Percentiles rank a stretch among this genome's conserved stretches.
Conservation (phyloP, 2,113 vertebrate genomes). For the Tetraodon nigroviridis region DNA sequence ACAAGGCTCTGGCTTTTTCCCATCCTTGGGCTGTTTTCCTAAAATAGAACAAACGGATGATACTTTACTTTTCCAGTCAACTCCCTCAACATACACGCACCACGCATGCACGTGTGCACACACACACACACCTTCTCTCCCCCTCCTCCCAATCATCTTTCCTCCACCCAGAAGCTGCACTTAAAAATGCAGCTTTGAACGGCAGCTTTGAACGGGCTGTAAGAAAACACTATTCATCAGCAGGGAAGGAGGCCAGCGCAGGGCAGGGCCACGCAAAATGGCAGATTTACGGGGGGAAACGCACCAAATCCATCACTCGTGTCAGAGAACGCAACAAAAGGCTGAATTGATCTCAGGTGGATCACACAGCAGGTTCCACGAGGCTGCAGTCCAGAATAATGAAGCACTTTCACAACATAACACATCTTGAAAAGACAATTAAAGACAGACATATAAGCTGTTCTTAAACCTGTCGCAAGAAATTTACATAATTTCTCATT, state of each 20-base stretch:
- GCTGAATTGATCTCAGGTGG: slow-evolving; percentile 5
- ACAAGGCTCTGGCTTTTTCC: slow-evolving; percentile 98
- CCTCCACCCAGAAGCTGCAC: slow-evolving; percentile 25
- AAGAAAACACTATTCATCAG: slow-evolving; percentile 34
- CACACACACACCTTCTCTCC: neutral
- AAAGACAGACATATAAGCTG: slow-evolving; percentile 49
- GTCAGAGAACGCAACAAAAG: slow-evolving; percentile 2
- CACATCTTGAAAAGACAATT: slow-evolving; percentile 59
- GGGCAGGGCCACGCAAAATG: slow-evolving; percentile 21
- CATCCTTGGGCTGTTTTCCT: slow-evolving; percentile 99
- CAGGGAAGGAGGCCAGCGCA: slow-evolving; percentile 25
- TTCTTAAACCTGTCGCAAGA: slow-evolving; percentile 53
- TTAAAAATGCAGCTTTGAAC: slow-evolving; percentile 38
- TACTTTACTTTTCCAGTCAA: slow-evolving; percentile 41
- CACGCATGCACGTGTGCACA: slow-evolving; percentile 13
- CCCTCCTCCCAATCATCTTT: neutral
- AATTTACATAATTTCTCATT: slow-evolving; percentile 64
- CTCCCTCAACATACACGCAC: slow-evolving; percentile 20
- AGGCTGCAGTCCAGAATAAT: slow-evolving; percentile 25
- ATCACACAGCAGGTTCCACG: slow-evolving; percentile 5
- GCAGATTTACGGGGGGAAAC: slow-evolving; percentile 18
- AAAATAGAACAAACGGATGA: slow-evolving; percentile 69
- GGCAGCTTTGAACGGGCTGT: slow-evolving; percentile 14
- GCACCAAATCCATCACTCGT: neutral
- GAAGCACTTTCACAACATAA: slow-evolving; percentile 41